These are phyloP conservation scores for Menidia beryllina DNA, from an alignment of 2,113 vertebrate genomes.

Conservation along the genomic window DNA sequence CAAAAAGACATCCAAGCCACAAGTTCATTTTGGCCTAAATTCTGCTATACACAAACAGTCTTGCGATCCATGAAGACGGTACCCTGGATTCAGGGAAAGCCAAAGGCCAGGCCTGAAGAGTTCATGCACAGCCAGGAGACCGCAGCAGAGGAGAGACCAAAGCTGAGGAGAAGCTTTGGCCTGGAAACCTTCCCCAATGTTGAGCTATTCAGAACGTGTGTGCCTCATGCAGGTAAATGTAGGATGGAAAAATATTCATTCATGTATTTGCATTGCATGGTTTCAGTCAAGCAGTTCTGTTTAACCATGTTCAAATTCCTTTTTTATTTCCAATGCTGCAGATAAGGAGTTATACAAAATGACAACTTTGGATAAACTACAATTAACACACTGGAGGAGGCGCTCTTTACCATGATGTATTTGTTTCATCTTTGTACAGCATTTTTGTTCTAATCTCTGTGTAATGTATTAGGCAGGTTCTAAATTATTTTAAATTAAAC, in stretches of 20 bases:
- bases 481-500: neutral
- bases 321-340: neutral
- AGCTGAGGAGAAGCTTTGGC: constrained; percentile 84
- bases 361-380: constrained; percentile 43
- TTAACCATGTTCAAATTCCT: neutral
- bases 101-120: constrained; percentile 18
- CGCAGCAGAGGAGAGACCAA: constrained; percentile 82
- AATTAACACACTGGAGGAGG: constrained; percentile 50
- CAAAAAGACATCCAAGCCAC: neutral
- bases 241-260: neutral
- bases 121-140: constrained; percentile 49
- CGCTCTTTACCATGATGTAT: constrained; percentile 27
- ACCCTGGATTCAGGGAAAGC: constrained; percentile 60
- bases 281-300: constrained; percentile 21
- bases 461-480: neutral
- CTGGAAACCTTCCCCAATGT: constrained; percentile 85
- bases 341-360: constrained; percentile 8
- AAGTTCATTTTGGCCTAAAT: neutral
- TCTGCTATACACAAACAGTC: constrained; percentile 46
- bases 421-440: neutral
- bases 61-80: constrained; percentile 76
- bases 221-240: constrained; percentile 82
- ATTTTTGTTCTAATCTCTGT: neutral
- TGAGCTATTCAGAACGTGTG: constrained; percentile 82
- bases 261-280: neutral